Evolutionary conservation across 2,888 invertebrate genomes (phyloP).

Genomic region (Bursaphelenchus okinawaensis): DNA sequence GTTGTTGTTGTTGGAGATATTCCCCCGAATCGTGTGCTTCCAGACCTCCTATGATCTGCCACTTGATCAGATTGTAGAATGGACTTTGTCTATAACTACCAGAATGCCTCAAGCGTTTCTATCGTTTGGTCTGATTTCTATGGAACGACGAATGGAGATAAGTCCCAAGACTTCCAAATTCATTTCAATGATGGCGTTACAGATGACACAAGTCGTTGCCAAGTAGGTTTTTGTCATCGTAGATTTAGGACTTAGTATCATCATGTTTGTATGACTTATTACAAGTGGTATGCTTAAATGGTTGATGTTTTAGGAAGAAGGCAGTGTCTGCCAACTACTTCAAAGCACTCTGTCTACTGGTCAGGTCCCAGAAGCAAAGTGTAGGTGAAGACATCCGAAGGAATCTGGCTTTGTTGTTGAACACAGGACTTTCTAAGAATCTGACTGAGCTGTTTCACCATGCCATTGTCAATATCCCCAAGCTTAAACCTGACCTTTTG

Average conservation of each 20-base stretch:
- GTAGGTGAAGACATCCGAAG: constrained; percentile 66
- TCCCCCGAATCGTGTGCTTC: constrained; percentile 65
- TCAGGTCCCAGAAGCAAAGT: constrained; percentile 75
- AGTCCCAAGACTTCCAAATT: constrained; percentile 15
- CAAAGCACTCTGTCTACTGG: constrained; percentile 83
- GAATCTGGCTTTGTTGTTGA: constrained; percentile 82
- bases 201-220: constrained; percentile 11
- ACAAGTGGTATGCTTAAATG: background rate
- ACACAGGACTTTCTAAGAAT: constrained; percentile 72
- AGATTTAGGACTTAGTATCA: background rate
- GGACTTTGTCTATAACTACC: constrained; percentile 7
- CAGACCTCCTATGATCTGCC: constrained; percentile 11
- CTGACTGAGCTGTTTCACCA: constrained; percentile 84
- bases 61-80: constrained; percentile 18
- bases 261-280: too few relatives aligned
- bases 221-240: constrained; percentile 20
- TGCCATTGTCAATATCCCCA: constrained; percentile 78
- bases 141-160: constrained; percentile 26
- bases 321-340: constrained; percentile 82
- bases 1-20: constrained; percentile 75
- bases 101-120: constrained; percentile 29
- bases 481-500: constrained; percentile 80
- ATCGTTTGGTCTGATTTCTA: constrained; percentile 31
- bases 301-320: constrained; percentile 63
- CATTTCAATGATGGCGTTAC: constrained; percentile 14